Evolutionary conservation across 2,797 vertebrate species (phyloP), one percentile per base, ranked within the genome.

Genomic region (Phoeniculus purpureus): DNA sequence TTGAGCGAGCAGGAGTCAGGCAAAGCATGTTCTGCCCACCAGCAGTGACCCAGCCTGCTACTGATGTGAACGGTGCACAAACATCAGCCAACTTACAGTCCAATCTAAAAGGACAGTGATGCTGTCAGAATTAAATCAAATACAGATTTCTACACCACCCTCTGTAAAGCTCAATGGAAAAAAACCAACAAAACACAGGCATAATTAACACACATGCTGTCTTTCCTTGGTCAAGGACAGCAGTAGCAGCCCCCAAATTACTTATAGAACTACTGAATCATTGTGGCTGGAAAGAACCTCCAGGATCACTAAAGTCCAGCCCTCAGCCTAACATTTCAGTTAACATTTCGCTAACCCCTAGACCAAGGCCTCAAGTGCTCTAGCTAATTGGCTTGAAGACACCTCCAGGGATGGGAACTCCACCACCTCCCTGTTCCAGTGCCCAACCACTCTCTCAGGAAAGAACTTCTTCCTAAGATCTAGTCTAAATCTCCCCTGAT

Each of bases 1-100:
- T 31, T 10, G 17, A 6, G 59, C 8, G 55, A 88, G 43, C 32
- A 68, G 12, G 27, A 86, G 6, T 58, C 3, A 5, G 22, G 25
- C 15, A 51, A 85, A 54, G 7, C 3, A 0, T 6, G 8, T 52
- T 82, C 48, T 79, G 48, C 6, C n/a, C 15, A 45, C 12, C 26
- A 9, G 23, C 20, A 62, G 47, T 4, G 16, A 62, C 6, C 40
- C 55, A 67, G 55, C 11, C 47, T 29, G 45, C 23, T n/a, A 54
- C 37, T 18, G 27, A 21, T 29, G 25, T 0, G 5, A 75, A 80
- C 0, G 0, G 34, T 40, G n/a, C 0, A 1, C 54, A 51, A 77
- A 8, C 26, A 31, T n/a, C 80, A 74, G 22, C 29, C 51, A 65
- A 10, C 54, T 45, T 54, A 54, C 23, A 51, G 55, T 37, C 40